Evolutionary conservation across 2,888 invertebrate genomes (phyloP).

Genomic region (Lasioglossum villosulum): DNA sequence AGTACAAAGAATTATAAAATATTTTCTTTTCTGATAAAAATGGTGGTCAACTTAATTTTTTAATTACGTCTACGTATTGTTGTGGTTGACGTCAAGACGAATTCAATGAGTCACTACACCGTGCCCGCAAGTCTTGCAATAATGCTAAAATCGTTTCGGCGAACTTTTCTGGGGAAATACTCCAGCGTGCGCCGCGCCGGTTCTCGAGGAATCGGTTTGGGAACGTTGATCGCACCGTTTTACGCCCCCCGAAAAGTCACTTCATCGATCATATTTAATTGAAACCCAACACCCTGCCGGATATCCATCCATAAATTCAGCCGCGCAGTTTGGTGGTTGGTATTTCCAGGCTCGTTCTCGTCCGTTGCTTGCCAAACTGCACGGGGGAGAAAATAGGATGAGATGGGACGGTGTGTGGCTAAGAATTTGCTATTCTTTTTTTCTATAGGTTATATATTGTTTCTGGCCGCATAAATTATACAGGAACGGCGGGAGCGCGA

Average conservation of each 20-base stretch:
- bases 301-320: slow-evolving; percentile 75
- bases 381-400: background rate
- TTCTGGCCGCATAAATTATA: background rate
- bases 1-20: too few relatives aligned
- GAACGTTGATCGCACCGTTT: slow-evolving; percentile 33
- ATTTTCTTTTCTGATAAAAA: too few relatives aligned
- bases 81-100: too few relatives aligned
- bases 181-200: slow-evolving; percentile 11
- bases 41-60: too few relatives aligned
- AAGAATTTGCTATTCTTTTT: slow-evolving; percentile 16
- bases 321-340: slow-evolving; percentile 50
- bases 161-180: too few relatives aligned
- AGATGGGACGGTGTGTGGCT: background rate
- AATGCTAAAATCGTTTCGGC: too few relatives aligned
- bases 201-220: slow-evolving; percentile 51
- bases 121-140: too few relatives aligned
- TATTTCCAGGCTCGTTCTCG: slow-evolving; percentile 51
- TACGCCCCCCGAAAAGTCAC: slow-evolving; percentile 52
- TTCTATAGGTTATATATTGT: background rate
- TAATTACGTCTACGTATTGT: too few relatives aligned
- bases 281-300: slow-evolving; percentile 77
- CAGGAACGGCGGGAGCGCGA: background rate
- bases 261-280: slow-evolving; percentile 81
- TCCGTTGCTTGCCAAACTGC: background rate
- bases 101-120: too few relatives aligned